Evolutionary conservation across 1,140 invertebrate genomes (phyloP).

Genomic region (Platyscapa corneri): DNA sequence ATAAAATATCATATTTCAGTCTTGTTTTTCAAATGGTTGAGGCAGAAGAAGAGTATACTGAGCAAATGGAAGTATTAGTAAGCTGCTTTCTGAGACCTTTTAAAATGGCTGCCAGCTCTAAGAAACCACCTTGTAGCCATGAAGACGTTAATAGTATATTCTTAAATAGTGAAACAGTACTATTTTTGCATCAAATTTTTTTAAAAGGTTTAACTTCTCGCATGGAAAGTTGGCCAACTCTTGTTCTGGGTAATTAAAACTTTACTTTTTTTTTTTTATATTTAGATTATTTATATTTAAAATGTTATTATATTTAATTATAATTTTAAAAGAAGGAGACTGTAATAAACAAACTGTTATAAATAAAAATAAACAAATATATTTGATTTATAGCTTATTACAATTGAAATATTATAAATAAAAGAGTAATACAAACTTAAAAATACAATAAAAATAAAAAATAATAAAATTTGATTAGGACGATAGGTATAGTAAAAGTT

Average conservation of each 20-base stretch:
- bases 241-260: slow-evolving; percentile 83
- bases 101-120: slow-evolving; percentile 95
- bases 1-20: slow-evolving; percentile 69
- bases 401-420: too few relatives aligned
- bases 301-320: too few relatives aligned
- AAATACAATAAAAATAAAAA: too few relatives aligned
- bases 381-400: too few relatives aligned
- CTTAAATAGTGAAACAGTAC: slow-evolving; percentile 93
- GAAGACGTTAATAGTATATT: slow-evolving; percentile 97
- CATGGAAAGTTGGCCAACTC: slow-evolving; percentile 94
- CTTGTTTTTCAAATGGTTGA: slow-evolving; percentile 95
- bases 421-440: too few relatives aligned
- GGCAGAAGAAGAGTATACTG: slow-evolving; percentile 92
- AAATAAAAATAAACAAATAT: too few relatives aligned
- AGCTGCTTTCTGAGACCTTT: slow-evolving; percentile 94
- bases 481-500: too few relatives aligned
- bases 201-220: slow-evolving; percentile 93
- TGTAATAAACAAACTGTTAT: too few relatives aligned
- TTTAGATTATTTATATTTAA: too few relatives aligned
- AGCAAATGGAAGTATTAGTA: slow-evolving; percentile 92
- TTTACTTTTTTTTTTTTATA: too few relatives aligned
- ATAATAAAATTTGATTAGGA: too few relatives aligned
- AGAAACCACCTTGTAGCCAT: slow-evolving; percentile 93
- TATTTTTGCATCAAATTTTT: slow-evolving; percentile 97
- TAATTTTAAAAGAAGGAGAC: too few relatives aligned